Evolutionary conservation across 2,888 invertebrate species (phyloP).

Genomic region (Conomelus anceps): DNA sequence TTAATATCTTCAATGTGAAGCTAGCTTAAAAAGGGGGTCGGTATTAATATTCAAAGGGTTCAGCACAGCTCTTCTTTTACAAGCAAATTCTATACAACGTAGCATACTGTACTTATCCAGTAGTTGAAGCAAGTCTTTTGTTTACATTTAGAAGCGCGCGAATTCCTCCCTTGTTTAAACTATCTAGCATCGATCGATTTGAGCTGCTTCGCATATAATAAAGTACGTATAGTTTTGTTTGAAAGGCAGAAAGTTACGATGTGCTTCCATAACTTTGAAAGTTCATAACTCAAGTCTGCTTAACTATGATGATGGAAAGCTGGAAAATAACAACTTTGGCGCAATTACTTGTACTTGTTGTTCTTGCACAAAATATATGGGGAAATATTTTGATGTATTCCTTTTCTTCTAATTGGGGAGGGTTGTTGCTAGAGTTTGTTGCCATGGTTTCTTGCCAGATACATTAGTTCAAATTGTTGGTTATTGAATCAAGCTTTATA

Average conservation of each 20-base stretch:
- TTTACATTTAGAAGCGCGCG: neutral
- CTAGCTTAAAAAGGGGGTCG: neutral
- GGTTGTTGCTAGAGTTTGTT: too few relatives aligned
- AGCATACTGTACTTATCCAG: neutral
- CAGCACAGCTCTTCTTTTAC: neutral
- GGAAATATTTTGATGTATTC: neutral
- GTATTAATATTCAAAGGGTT: neutral
- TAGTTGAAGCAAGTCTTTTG: neutral
- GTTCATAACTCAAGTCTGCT: neutral
- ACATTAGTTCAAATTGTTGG: neutral
- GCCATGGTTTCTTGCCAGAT: too few relatives aligned
- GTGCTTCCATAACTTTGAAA: neutral
- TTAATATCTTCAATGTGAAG: neutral
- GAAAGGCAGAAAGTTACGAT: neutral
- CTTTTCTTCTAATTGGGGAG: neutral
- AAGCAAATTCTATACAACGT: neutral
- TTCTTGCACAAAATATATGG: neutral
- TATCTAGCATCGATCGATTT: neutral
- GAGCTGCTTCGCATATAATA: neutral
- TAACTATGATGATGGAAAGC: neutral
- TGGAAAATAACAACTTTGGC: too few relatives aligned
- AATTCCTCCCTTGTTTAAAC: neutral
- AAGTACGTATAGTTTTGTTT: neutral
- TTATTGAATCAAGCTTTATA: neutral
- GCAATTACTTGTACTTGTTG: neutral